Evolutionary conservation across 1,140 invertebrate genomes (phyloP).

Genomic region (Drosophila pseudoobscura): DNA sequence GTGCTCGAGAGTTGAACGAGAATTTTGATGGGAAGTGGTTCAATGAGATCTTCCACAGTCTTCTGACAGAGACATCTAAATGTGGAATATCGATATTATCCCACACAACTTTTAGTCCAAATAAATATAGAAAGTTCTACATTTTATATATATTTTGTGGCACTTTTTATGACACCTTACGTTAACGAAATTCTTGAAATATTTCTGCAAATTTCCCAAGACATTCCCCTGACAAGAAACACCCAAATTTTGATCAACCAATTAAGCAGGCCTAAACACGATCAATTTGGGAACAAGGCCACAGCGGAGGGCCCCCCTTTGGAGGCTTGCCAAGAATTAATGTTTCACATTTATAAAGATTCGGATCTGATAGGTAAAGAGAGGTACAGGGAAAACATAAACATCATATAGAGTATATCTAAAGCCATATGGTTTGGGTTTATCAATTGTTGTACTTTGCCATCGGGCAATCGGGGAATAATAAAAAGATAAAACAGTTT

Average conservation of each 20-base stretch:
- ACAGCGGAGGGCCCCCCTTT: conserved; percentile 20
- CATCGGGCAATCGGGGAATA: too few relatives aligned
- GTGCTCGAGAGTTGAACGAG: conserved; percentile 13
- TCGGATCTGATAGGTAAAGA: conserved; percentile 7
- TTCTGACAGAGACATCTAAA: not conserved
- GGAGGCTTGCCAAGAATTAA: conserved; percentile 30
- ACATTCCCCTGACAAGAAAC: not conserved
- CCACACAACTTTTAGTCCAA: too few relatives aligned
- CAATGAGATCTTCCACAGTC: conserved; percentile 4
- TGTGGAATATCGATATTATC: too few relatives aligned
- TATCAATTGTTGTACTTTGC: too few relatives aligned
- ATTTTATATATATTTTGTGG: not conserved
- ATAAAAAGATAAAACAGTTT: too few relatives aligned
- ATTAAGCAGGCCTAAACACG: conserved; percentile 33
- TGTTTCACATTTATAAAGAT: conserved; percentile 21
- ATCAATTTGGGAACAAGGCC: conserved; percentile 47
- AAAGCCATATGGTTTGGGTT: too few relatives aligned
- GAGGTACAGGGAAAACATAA: not conserved
- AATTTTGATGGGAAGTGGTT: conserved; percentile 20
- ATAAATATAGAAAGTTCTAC: too few relatives aligned
- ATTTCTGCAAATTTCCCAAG: not conserved
- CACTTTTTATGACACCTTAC: not conserved
- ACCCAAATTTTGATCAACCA: conserved; percentile 9
- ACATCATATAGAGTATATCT: not conserved
- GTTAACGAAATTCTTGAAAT: conserved; percentile 25